Conservation (phyloP, 2,797 vertebrate genomes). For the Brachyalestes nurse region DNA sequence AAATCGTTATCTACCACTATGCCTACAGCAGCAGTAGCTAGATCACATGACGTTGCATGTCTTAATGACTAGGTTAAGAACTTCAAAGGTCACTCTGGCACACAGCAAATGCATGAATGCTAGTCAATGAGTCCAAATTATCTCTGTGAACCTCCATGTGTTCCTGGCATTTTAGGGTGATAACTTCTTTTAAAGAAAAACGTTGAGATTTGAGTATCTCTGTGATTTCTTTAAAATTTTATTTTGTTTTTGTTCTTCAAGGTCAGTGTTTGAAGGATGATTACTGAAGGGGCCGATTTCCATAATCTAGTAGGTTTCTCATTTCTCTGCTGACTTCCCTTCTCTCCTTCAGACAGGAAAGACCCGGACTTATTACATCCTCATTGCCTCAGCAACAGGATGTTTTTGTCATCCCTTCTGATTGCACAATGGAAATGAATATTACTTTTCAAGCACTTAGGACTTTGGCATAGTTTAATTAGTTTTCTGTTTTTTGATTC, state of each 20-base stretch:
- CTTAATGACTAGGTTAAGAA: slow-evolving; percentile 18
- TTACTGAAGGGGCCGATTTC: slow-evolving; percentile 14
- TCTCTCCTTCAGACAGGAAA: slow-evolving; percentile 11
- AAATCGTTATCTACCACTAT: slow-evolving; percentile 41
- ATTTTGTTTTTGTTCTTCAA: neutral
- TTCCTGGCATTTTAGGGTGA: neutral
- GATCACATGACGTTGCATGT: neutral
- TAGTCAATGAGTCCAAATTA: neutral
- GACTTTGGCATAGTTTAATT: slow-evolving; percentile 27
- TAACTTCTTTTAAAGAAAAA: neutral
- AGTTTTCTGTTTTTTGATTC: slow-evolving; percentile 32
- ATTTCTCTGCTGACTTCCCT: slow-evolving; percentile 2
- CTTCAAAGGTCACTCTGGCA: neutral
- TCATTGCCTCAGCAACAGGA: slow-evolving; percentile 24
- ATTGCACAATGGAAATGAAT: slow-evolving; percentile 41
- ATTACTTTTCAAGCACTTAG: slow-evolving; percentile 37
- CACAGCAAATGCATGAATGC: neutral
- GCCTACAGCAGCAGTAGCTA: slow-evolving; percentile 16
- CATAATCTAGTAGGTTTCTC: neutral
- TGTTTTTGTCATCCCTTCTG: slow-evolving; percentile 31
- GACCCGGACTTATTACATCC: slow-evolving; percentile 28
- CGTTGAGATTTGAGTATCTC: neutral
- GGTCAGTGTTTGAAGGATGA: slow-evolving; percentile 14
- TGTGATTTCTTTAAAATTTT: neutral
- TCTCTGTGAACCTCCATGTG: too few relatives aligned